Evolutionary conservation across 35 echinoderm and acorn worm species (phyloP), one percentile per base, ranked within the genome.

Genomic region (Strongylocentrotus purpuratus): DNA sequence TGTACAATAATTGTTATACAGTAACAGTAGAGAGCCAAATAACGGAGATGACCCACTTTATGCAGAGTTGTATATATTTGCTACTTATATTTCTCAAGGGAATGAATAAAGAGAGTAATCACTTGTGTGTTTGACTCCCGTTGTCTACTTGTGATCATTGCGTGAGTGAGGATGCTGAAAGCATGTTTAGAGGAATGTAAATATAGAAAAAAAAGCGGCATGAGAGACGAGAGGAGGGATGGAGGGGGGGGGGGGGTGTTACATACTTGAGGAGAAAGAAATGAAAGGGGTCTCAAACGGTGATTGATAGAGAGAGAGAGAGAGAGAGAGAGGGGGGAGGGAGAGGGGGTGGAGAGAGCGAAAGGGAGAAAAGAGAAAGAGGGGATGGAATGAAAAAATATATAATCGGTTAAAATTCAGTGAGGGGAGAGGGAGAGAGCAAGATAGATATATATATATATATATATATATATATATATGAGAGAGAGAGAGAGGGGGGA

Each of bases 51-150:
- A 78, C 45, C 33, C 87, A 33, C 32, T 89, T 89, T 89, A 89
- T 89, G 87, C 87, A 89, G 87, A 89, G 87, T 33, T 89, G 87
- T 89, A 89, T 89, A 89, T 89, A 89, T 89, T 89, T 89, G 87
- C 87, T 89, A 89, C 87, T 46, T 45, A 89, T 89, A 89, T 89
- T 89, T 89, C 87, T 89, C 87, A 89, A 89, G 45, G 45, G 32
- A 45, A 89, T 31, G n/a, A 89, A 89, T 89, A 89, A 89, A 33
- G 87, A 89, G 87, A 89, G 87, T 89, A 89, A 45, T 89, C 87
- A 45, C 33, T 89, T 89, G 87, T 88, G 87, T 89, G 31, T 78
- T 78, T 78, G 65, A 78, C 20, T 78, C 20, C 22, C 2, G 22
- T 15, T 78, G 8, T 78, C 65, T 78, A 22, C 65, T 78, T 78